Percentiles rank a stretch among this genome's conserved stretches.
Conservation (phyloP, 1,140 invertebrate genomes). For the Chironomus striatipennis region DNA sequence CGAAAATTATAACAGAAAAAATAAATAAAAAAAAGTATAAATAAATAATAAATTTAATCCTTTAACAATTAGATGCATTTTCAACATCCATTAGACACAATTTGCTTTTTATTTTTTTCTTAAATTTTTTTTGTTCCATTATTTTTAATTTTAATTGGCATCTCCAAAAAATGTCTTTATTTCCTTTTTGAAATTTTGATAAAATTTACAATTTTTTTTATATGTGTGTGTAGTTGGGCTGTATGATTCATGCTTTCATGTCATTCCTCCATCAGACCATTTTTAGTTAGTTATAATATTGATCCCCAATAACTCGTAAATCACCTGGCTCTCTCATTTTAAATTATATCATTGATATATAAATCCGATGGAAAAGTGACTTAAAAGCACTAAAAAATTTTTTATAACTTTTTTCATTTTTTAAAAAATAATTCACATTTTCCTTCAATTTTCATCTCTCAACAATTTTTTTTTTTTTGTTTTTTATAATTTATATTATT, state of each 20-base stretch:
- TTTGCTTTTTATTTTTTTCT: neutral
- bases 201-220: neutral
- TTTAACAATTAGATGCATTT: neutral
- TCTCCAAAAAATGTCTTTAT: neutral
- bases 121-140: neutral
- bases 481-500: neutral
- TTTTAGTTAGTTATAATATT: neutral
- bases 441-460: constrained; percentile 21
- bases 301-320: neutral
- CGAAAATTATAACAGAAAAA: too few species aligned
- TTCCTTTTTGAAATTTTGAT: neutral
- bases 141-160: neutral
- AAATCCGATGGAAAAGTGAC: neutral
- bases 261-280: constrained; percentile 5
- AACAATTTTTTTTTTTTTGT: neutral
- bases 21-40: neutral
- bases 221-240: neutral
- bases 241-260: neutral
- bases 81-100: neutral
- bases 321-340: neutral
- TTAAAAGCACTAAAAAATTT: neutral
- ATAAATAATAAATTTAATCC: neutral
- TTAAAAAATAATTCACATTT: constrained; percentile 10
- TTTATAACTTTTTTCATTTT: neutral
- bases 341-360: neutral